These are phyloP conservation scores for Strigamia crassipes DNA, from an alignment of 2,888 invertebrate species.

Conservation along the genomic window DNA sequence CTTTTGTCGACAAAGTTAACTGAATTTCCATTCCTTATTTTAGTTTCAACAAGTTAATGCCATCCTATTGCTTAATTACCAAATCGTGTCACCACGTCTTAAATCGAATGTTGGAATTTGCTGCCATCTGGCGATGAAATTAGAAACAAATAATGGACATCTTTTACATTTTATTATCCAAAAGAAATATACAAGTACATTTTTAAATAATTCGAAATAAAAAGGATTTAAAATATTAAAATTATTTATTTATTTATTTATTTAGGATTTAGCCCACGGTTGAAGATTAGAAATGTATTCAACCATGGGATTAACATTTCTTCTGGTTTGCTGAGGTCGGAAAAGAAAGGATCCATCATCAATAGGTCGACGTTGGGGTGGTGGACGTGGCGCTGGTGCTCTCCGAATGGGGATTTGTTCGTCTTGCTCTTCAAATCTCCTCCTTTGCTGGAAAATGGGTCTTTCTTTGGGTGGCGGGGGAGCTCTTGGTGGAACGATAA, in stretches of 20 bases:
- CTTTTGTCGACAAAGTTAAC: background rate
- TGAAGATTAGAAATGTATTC: background rate
- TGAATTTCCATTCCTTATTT: background rate
- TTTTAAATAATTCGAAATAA: too few species aligned
- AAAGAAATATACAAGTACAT: too few species aligned
- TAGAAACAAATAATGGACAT: background rate
- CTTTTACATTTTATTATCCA: too few species aligned
- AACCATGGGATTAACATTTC: background rate
- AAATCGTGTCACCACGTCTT: too few species aligned
- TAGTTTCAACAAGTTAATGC: background rate
- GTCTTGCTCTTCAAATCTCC: background rate
- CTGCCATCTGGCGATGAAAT: background rate
- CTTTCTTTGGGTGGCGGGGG: slow-evolving; percentile 43
- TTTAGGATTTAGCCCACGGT: background rate
- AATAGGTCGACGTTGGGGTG: background rate
- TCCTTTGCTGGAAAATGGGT: background rate
- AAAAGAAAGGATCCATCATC: background rate
- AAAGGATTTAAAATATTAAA: too few species aligned
- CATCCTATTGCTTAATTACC: too few species aligned
- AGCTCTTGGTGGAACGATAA: slow-evolving; percentile 50
- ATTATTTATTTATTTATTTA: background rate
- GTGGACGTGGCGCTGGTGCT: background rate
- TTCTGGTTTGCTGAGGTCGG: background rate
- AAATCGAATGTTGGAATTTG: background rate
- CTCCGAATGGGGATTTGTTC: background rate